Evolutionary conservation across 2,113 vertebrate genomes (phyloP).

Genomic region (Thymallus thymallus): DNA sequence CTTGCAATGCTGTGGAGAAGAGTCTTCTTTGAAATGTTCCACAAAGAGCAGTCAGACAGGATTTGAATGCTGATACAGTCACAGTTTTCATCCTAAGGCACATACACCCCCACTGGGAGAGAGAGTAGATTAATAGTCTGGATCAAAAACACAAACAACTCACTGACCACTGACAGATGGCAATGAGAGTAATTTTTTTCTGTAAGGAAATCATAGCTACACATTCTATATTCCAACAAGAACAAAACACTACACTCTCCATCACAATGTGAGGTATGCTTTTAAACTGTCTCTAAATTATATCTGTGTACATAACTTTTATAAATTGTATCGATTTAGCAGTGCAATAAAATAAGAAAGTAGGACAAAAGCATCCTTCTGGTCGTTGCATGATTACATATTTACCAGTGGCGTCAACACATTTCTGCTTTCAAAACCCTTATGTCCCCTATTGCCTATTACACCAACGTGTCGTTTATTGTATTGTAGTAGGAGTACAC

Average conservation of each 20-base stretch:
- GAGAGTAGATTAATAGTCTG: background rate
- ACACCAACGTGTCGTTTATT: too few species aligned
- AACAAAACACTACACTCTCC: too few species aligned
- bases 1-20: background rate
- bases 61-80: background rate
- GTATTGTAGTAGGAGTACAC: background rate
- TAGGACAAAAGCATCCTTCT: too few species aligned
- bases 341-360: too few species aligned
- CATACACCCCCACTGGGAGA: background rate
- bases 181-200: background rate
- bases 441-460: too few species aligned
- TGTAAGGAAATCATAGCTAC: too few species aligned
- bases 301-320: too few species aligned
- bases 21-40: background rate
- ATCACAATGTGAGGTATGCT: too few species aligned
- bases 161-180: background rate
- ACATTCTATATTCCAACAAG: too few species aligned
- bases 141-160: background rate
- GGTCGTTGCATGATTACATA: background rate
- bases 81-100: background rate
- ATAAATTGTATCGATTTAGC: background rate
- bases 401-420: background rate
- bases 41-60: background rate
- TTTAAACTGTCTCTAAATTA: background rate
- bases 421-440: background rate